A percentile compares a stretch with the other conserved stretches of the same genome.
Evolutionary conservation across 2,113 vertebrate genomes (phyloP).

Genomic region (Pseudorectes ferrugineus): DNA sequence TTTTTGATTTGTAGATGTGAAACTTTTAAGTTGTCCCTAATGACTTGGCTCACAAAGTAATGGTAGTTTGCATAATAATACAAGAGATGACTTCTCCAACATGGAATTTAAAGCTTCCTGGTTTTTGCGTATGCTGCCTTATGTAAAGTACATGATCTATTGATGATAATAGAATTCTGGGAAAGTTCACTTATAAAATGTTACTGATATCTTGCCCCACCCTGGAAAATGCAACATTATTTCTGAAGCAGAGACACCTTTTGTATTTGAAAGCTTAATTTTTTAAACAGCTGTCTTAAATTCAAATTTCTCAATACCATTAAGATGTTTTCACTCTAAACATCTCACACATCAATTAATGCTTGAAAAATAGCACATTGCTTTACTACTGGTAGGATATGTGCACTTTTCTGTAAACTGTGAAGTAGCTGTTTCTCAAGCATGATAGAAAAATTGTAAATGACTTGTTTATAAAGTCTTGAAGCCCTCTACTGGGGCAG

Average conservation of each 20-base stretch:
- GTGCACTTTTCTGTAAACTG: not conserved
- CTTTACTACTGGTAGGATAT: not conserved
- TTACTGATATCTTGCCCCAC: not conserved
- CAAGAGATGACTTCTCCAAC: not conserved
- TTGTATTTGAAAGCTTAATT: not conserved
- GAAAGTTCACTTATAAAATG: not conserved
- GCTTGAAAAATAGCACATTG: not conserved
- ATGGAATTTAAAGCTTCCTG: not conserved
- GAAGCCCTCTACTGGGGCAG: not conserved
- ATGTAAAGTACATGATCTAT: not conserved
- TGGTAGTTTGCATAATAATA: not conserved
- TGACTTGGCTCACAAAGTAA: not conserved
- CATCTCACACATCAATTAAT: not conserved
- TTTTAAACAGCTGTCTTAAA: not conserved
- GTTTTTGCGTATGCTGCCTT: not conserved
- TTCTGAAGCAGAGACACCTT: not conserved
- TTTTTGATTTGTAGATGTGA: not conserved
- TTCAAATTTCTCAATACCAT: not conserved
- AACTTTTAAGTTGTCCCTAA: not conserved
- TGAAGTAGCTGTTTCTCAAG: not conserved
- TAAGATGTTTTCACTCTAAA: not conserved
- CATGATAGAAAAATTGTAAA: not conserved
- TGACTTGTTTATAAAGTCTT: not conserved
- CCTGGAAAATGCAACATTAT: not conserved
- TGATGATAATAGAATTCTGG: not conserved